phyloP scores from a whole-genome alignment of 53 echinoderm and acorn worm genomes.

The Holothuria leucospilota region DNA sequence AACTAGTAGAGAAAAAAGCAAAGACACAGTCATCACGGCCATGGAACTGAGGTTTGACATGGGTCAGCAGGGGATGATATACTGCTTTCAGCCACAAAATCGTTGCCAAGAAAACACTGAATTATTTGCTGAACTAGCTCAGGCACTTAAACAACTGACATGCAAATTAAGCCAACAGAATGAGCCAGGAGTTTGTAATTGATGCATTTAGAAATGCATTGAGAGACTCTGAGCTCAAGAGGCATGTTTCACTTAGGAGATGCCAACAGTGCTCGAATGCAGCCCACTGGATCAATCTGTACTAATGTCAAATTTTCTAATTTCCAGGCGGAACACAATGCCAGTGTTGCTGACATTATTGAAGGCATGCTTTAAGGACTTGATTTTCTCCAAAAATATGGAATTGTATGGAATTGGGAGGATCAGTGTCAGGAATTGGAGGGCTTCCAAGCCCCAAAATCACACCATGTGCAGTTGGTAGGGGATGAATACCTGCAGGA shows the following conservation, averaged over 20 bases:
- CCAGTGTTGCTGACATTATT: slow-evolving; percentile 56
- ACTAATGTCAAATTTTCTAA: neutral
- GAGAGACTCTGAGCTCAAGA: neutral
- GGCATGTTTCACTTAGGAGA: slow-evolving; percentile 31
- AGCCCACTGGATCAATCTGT: slow-evolving; percentile 21
- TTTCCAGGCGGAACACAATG: neutral
- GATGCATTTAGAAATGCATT: neutral
- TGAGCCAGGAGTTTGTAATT: neutral
- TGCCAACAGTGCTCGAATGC: slow-evolving; percentile 57
- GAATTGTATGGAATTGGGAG: slow-evolving; percentile 39
- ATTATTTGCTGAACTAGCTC: neutral
- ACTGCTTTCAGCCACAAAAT: neutral
- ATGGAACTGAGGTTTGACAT: neutral
- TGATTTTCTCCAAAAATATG: slow-evolving; percentile 48
- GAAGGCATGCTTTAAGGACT: slow-evolving; percentile 71
- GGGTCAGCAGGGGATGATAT: neutral
- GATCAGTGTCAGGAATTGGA: slow-evolving; percentile 9
- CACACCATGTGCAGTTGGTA: slow-evolving; percentile 47
- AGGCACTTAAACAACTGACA: neutral
- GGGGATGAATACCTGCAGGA: slow-evolving; percentile 42
- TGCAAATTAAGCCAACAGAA: neutral
- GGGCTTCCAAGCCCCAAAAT: slow-evolving; percentile 36
- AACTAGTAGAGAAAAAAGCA: neutral
- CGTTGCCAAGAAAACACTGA: neutral
- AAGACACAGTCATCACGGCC: neutral